Evolutionary conservation across 2,797 vertebrate species (phyloP), one percentile per base, ranked within the genome.

Genomic region (Xyrichtys novacula): DNA sequence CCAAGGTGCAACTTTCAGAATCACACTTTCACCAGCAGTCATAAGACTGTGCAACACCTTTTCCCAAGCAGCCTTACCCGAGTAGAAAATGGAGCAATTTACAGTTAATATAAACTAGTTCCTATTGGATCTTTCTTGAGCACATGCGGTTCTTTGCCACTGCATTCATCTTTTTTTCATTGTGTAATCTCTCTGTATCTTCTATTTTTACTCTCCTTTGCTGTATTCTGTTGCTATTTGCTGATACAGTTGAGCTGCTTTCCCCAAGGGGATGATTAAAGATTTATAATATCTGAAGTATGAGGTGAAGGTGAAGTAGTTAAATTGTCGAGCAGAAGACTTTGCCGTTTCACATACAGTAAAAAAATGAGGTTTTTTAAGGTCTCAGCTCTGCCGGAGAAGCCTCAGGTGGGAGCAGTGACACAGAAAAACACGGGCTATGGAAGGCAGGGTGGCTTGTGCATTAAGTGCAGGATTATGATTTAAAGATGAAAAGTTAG

Each of bases 381-480:
- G 62, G 71, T 58, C 38, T 52, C 12, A 7, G 39, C 22, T 62
- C 16, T 52, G 44, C 57, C 40, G 54, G 34, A 40, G 32, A 65
- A 44, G 76, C 56, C 69, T 78, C 80, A 69, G 81, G 69, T 83
- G 75, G 50, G 64, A 40, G 16, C 53, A 23, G 25, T 10, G 48
- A 62, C 15, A 23, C 42, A 15, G 31, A 29, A 32, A 52, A 63
- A 52, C 74, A 49, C 47, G 1, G 72, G 39, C 60, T 77, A 36
- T 15, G 3, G 17, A 19, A 43, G 17, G 63, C 19, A 29, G 55
- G 56, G 25, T 71, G 65, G 67, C 26, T 20, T 46, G 48, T 42
- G 39, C 56, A 62, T 10, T 65, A 47, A 2, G 23, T 73, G 71
- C 42, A 46, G 36, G 15, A 69, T 69, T 25, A 63, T 49, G 50